Conservation (phyloP, 30 jellyfish, hydroid and myxozoan genomes). For the Aurelia sp. region DNA sequence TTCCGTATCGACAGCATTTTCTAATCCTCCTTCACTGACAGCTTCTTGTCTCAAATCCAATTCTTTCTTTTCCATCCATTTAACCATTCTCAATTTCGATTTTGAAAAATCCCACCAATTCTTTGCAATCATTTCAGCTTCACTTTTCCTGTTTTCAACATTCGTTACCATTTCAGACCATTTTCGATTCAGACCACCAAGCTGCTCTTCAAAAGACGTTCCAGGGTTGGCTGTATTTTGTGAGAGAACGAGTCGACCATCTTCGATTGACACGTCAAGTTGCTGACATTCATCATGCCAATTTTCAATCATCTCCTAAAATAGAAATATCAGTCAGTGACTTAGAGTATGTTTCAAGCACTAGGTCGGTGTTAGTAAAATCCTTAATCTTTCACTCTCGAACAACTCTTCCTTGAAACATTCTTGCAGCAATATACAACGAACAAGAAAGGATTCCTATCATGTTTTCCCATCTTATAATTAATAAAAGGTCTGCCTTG, state of each 20-base stretch:
- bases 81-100: slow-evolving; percentile 74
- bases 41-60: slow-evolving; percentile 42
- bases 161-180: slow-evolving; percentile 74
- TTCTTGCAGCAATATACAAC: too few species aligned
- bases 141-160: slow-evolving; percentile 64
- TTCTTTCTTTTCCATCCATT: slow-evolving; percentile 86
- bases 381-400: too few species aligned
- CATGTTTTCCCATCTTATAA: too few species aligned
- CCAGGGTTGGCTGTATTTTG: slow-evolving; percentile 22
- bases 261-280: slow-evolving; percentile 60
- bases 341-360: too few species aligned
- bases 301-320: slow-evolving; percentile 59
- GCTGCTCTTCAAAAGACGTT: slow-evolving; percentile 77
- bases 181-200: slow-evolving; percentile 58
- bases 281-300: slow-evolving; percentile 68
- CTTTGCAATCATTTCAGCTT: slow-evolving; percentile 73
- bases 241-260: slow-evolving; percentile 65
- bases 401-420: too few species aligned
- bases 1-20: slow-evolving; percentile 57
- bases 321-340: too few species aligned
- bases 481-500: too few species aligned
- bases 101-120: slow-evolving; percentile 93
- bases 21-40: slow-evolving; percentile 55
- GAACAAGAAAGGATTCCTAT: too few species aligned
- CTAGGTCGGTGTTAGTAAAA: too few species aligned